Percentiles rank a stretch among this genome's conserved stretches.
These are phyloP conservation scores for Idaea dimidiata DNA, from an alignment of 2,888 invertebrate genomes.

Conservation along the genomic window DNA sequence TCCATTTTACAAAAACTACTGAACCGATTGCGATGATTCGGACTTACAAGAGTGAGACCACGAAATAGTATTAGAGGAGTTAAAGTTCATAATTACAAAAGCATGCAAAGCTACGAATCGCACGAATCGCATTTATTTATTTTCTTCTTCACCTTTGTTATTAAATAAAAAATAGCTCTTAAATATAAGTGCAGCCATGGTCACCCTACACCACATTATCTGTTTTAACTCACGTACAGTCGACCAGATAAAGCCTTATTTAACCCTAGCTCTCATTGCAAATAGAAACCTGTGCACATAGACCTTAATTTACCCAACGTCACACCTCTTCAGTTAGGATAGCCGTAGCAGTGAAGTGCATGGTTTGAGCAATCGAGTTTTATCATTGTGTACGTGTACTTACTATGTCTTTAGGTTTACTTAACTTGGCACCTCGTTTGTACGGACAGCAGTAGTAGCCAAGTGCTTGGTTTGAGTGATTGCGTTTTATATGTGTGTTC, in stretches of 20 bases:
- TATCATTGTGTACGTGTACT: not conserved
- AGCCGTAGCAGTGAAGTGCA: not conserved
- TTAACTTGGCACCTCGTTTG: not conserved
- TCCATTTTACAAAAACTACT: no score
- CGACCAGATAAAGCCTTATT: conserved; percentile 30
- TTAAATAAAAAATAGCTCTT: not conserved
- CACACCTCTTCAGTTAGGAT: not conserved
- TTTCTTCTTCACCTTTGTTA: not conserved
- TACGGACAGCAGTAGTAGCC: not conserved
- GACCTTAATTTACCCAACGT: not conserved
- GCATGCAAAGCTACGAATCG: no score
- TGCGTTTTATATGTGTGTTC: not conserved
- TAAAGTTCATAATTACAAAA: no score
- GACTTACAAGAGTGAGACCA: no score
- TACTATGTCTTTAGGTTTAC: not conserved
- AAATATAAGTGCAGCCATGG: conserved; percentile 5
- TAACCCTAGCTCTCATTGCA: conserved; percentile 28
- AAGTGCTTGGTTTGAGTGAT: not conserved
- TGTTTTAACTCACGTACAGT: conserved; percentile 34
- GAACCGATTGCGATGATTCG: no score
- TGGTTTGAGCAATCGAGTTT: not conserved
- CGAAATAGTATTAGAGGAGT: no score
- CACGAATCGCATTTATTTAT: not conserved
- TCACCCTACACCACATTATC: conserved; percentile 19
- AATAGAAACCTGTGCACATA: conserved; percentile 32